Conservation (phyloP, 2,888 invertebrate genomes). For the Rotaria sp. region DNA sequence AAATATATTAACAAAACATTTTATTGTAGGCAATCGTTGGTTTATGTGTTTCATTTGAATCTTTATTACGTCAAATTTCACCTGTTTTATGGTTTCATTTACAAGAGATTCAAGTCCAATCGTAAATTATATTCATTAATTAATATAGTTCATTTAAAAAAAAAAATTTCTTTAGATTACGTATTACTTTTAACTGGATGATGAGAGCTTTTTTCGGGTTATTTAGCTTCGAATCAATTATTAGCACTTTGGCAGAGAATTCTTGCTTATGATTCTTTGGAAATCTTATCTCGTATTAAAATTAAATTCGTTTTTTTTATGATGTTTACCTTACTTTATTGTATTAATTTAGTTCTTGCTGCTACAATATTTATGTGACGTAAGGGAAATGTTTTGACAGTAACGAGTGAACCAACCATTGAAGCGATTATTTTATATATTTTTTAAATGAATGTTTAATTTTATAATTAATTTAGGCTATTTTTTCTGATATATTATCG, state of each 20-base stretch:
- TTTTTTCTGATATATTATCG: constrained; percentile 28
- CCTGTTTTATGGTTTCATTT: constrained; percentile 84
- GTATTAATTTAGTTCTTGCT: neutral
- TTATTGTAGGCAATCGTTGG: constrained; percentile 69
- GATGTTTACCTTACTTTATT: too few relatives aligned
- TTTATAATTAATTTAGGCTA: neutral
- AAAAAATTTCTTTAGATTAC: constrained; percentile 62
- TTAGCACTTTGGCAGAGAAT: constrained; percentile 84
- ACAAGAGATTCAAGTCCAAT: constrained; percentile 75
- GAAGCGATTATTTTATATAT: neutral
- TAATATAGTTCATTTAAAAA: neutral
- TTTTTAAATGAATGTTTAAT: neutral
- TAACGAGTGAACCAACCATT: neutral
- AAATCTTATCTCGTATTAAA: constrained; percentile 66
- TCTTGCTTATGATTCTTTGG: constrained; percentile 81
- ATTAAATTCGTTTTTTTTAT: neutral
- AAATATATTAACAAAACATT: neutral
- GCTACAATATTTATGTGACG: neutral
- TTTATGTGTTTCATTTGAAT: constrained; percentile 78
- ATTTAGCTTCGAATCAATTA: constrained; percentile 81
- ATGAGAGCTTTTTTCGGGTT: constrained; percentile 91
- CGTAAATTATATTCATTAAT: constrained; percentile 62
- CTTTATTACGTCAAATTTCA: constrained; percentile 78
- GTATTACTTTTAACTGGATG: constrained; percentile 88
- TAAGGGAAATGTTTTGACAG: neutral